Percentiles rank a stretch among this genome's conserved stretches.
Conservation (phyloP, 2,113 vertebrate species). For the Pontoporia blainvillei region DNA sequence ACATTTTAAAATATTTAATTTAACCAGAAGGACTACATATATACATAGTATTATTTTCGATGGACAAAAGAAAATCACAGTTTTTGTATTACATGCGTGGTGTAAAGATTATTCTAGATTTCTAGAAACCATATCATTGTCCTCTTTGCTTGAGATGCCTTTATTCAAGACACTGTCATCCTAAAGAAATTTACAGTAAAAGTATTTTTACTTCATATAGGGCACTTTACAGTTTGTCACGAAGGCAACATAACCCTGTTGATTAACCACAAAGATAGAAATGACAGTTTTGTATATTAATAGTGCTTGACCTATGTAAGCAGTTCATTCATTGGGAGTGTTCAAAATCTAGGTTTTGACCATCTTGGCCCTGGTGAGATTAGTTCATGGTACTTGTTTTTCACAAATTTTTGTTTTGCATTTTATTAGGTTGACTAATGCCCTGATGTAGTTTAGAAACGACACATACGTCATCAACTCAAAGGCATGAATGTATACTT, state of each 20-base stretch:
- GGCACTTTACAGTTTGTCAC: not conserved
- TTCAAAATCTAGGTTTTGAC: not conserved
- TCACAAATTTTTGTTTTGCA: not conserved
- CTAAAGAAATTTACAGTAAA: not conserved
- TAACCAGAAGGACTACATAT: not conserved
- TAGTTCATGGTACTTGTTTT: not conserved
- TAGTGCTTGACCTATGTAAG: not conserved
- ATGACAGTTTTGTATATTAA: not conserved
- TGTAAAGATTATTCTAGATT: not conserved
- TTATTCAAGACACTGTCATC: not conserved
- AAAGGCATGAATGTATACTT: not conserved
- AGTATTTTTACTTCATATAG: not conserved
- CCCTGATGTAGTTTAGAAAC: not conserved
- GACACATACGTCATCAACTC: not conserved
- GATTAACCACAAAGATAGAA: not conserved
- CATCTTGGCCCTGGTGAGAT: not conserved
- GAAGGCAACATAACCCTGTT: not conserved
- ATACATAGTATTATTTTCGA: not conserved
- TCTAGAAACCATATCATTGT: not conserved
- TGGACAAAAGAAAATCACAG: not conserved
- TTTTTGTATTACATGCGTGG: not conserved
- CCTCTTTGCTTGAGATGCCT: not conserved
- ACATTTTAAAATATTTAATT: not conserved
- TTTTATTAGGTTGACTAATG: not conserved
- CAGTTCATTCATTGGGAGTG: not conserved